A percentile compares a stretch with the other conserved stretches of the same genome.
Conservation (phyloP, 2,797 vertebrate species). For the Muscicapa comitata region DNA sequence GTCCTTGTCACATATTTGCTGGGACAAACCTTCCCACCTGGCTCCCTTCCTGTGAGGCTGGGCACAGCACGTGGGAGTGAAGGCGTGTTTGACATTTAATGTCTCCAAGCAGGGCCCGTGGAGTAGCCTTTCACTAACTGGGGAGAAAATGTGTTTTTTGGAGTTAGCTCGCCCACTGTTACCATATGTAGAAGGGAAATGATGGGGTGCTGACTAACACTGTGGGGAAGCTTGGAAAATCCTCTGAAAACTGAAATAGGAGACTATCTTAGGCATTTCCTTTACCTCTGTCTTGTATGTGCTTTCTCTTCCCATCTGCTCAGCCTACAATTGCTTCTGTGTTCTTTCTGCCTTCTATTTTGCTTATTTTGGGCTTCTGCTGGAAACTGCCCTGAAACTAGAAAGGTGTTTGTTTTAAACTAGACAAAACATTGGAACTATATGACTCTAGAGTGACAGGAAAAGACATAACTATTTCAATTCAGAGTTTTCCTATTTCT, state of each 20-base stretch:
- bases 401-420: background rate
- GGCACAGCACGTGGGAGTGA: background rate
- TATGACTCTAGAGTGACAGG: background rate
- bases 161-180: slow-evolving; percentile 45
- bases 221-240: slow-evolving; percentile 65
- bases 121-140: slow-evolving; percentile 13
- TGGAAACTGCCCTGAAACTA: slow-evolving; percentile 18
- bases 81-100: slow-evolving; percentile 13
- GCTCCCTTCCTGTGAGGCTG: background rate
- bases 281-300: slow-evolving; percentile 41
- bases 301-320: slow-evolving; percentile 55
- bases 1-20: background rate
- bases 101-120: background rate
- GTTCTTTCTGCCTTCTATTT: slow-evolving; percentile 16
- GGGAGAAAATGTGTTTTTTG: slow-evolving; percentile 37
- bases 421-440: slow-evolving; percentile 45
- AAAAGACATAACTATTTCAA: background rate
- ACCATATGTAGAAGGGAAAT: slow-evolving; percentile 59
- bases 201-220: slow-evolving; percentile 69
- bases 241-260: slow-evolving; percentile 67
- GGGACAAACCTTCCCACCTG: background rate
- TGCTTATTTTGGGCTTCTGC: slow-evolving; percentile 45
- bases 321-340: slow-evolving; percentile 27
- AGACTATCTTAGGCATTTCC: slow-evolving; percentile 62
- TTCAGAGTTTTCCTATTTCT: background rate